Evolutionary conservation across 2,797 vertebrate species (phyloP).

Genomic region (Malacoraja senta): DNA sequence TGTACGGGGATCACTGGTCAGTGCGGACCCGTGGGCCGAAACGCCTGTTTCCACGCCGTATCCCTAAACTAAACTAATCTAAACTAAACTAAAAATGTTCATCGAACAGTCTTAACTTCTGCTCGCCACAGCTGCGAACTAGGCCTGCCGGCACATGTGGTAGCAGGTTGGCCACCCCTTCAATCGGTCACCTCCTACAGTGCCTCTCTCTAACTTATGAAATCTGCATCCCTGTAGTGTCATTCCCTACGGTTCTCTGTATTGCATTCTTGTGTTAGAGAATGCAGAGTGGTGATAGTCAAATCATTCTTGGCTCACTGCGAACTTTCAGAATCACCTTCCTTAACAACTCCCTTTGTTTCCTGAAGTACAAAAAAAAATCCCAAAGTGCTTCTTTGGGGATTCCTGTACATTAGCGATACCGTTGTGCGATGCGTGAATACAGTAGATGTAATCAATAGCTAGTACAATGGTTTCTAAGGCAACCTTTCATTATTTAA

Average conservation of each 20-base stretch:
- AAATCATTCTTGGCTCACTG: background rate
- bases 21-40: too few species aligned
- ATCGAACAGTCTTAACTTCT: too few species aligned
- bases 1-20: too few species aligned
- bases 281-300: too few species aligned
- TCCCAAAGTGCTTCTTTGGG: background rate
- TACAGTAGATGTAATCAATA: slow-evolving; percentile 1
- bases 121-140: too few species aligned
- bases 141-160: too few species aligned
- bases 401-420: background rate
- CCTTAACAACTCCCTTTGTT: background rate
- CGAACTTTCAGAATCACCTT: background rate
- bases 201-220: background rate
- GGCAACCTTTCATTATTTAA: background rate
- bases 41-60: too few species aligned
- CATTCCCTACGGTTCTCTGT: background rate
- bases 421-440: background rate
- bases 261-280: background rate
- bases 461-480: background rate
- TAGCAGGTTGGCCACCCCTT: too few species aligned
- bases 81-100: too few species aligned
- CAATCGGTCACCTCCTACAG: background rate
- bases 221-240: too few species aligned
- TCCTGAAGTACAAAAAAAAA: background rate
- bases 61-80: too few species aligned